Evolutionary conservation across 1,140 invertebrate genomes (phyloP), one percentile per base, ranked within the genome.

Genomic region (Drosophila navojoa): DNA sequence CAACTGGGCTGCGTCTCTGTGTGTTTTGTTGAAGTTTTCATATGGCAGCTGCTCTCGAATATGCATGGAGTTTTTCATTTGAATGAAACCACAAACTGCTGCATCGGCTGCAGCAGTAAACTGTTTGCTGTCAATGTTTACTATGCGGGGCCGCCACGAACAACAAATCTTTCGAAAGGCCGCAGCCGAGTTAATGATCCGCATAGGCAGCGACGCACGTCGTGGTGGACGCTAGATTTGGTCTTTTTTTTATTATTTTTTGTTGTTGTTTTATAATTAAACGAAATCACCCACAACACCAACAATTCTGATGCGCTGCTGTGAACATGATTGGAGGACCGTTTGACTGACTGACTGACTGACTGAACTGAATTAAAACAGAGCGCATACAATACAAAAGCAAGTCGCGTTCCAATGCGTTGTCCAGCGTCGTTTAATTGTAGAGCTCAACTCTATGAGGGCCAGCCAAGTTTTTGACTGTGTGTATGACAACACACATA

Each of bases 141-240:
- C 70, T 67, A 72, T 63, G 40, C 49, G 49, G 40, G 52, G 32
- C 47, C 52, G 16, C 44, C 47, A 9, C 7, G 45, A 57, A 44
- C 54, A 68, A 59, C 35, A 40, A 67, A 47, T 32, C 49, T 54
- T 45, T n/a, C 19, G 22, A 32, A 7, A 16, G 32, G n/a, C 71
- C 75, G 42, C 75, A 44, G 42, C 49, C 58, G 76, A 82, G 66
- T 77, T 79, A 84, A 84, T 84, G 80, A 84, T 79, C 81, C 80
- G 60, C 72, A 73, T 53, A 64, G 64, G 44, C 55, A 52, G 40
- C 38, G 61, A 40, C 38, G 71, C 45, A 55, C 76, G 57, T 25
- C 29, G 32, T 25, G 45, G 69, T 78, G 44, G 64, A 59, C 52
- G 72, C 77, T 59, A 68, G 59, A 62, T 86, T 74, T 81, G 64